Evolutionary conservation across 53 echinoderm and acorn worm genomes (phyloP), one percentile per base, ranked within the genome.

Genomic region (Holothuria scabra): DNA sequence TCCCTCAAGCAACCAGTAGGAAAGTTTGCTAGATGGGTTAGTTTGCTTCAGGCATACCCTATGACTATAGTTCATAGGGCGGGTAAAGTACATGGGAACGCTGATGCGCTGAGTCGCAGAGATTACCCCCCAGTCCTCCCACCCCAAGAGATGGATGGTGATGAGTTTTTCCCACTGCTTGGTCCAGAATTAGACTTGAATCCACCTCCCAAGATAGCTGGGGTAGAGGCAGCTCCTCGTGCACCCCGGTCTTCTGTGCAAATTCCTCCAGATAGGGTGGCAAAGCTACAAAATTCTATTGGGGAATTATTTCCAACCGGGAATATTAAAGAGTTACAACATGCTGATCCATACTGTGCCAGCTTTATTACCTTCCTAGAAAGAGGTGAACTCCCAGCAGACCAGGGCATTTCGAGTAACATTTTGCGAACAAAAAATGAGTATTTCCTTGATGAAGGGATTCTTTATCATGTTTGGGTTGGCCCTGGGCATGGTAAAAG

Each of bases 381-480:
- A 31, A 4, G 32, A 55, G 48, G 67, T 7, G 26, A 65, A 32
- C 65, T 68, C 70, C 86, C 11, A n/a, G 32, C 13, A 24, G 79
- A 86, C 78, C 29, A 34, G 3, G 46, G 46, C 8, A 65, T 28
- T 9, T 41, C 44, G 12, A 44, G 23, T 8, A 62, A 23, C 16
- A 29, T 79, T 63, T 19, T 86, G 12, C 63, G 33, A 24, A 62
- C 48, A 18, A 31, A n/a, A 24, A 76, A 70, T 79, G 60, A 76
- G 18, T 86, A 79, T 46, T 79, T 86, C 46, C 14, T 86, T 11
- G 31, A 86, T 63, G 79, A 86, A 28, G 65, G 24, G 3, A 59
- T 76, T 55, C 49, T 76, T 8, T 85, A 76, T 46, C 76, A 85
- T 76, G 76, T 85, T 33, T 78, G 72, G 78, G 19, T 61, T 28